A percentile compares a stretch with the other conserved stretches of the same genome.
Evolutionary conservation across 2,888 invertebrate species (phyloP).

Genomic region (Nomada lathburiana): DNA sequence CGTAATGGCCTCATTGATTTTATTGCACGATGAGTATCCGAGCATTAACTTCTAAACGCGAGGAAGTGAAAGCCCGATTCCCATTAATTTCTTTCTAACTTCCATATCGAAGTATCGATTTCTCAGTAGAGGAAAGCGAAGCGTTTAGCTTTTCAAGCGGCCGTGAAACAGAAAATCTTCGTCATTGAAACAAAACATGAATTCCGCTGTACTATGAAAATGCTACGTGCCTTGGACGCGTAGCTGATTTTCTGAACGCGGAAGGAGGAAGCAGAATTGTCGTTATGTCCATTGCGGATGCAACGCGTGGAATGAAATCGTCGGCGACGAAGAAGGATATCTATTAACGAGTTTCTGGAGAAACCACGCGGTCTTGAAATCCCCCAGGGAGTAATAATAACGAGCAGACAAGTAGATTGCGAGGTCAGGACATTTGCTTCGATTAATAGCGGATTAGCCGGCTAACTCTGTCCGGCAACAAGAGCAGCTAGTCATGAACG

Average conservation of each 20-base stretch:
- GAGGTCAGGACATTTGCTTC: slow-evolving; percentile 56
- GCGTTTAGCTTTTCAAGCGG: background rate
- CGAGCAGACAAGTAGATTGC: slow-evolving; percentile 46
- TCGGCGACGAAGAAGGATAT: slow-evolving; percentile 8
- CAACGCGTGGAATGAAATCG: slow-evolving; percentile 17
- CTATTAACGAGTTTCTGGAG: slow-evolving; percentile 31
- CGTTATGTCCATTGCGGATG: background rate
- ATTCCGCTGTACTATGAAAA: background rate
- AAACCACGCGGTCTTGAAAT: slow-evolving; percentile 43
- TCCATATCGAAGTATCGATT: background rate
- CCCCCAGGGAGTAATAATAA: slow-evolving; percentile 42
- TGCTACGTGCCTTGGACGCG: background rate
- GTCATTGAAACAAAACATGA: background rate
- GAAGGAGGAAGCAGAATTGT: slow-evolving; percentile 34
- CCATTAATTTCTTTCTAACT: slow-evolving; percentile 5
- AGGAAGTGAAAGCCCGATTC: slow-evolving; percentile 19
- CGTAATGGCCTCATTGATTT: slow-evolving; percentile 5
- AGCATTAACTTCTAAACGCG: slow-evolving; percentile 7
- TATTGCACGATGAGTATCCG: background rate
- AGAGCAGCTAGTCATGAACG: slow-evolving; percentile 47
- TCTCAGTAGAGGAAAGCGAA: slow-evolving; percentile 2
- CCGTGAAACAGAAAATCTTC: too few species aligned
- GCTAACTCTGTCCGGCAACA: slow-evolving; percentile 51
- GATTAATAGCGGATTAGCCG: slow-evolving; percentile 54
- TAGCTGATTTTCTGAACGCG: slow-evolving; percentile 24